Evolutionary conservation across 2,113 vertebrate genomes (phyloP), one percentile per base, ranked within the genome.

Genomic region (Pyrgilauda ruficollis): DNA sequence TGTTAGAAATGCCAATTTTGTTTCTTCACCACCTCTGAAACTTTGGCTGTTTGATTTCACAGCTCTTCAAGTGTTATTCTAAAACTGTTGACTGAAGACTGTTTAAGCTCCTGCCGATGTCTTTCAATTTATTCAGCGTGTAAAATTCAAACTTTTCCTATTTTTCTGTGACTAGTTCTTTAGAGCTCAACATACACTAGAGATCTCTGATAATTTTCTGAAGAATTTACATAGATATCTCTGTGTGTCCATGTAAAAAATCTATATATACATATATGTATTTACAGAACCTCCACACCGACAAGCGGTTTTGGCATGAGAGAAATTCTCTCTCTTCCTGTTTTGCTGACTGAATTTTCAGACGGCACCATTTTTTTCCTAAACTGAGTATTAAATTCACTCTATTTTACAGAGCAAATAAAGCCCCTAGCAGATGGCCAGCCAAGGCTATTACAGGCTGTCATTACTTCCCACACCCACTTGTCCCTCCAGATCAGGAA

Each of bases 401-500:
- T 68, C 3, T n/a, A 22, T 80, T 92, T 95, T 73, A 53, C 70
- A 63, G 55, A 70, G 76, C 55, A 86, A 86, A 93, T 90, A 63
- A 92, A 91, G 28, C 10, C 73, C 72, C 52, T 70, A 58, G 23
- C 94, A 97, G 96, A 93, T 92, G 94, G 96, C 89, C 26, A 66
- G 83, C 90, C 90, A 86, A 70, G 47, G 79, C 92, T 90, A 85
- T 94, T 94, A 80, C 26, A 88, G 59, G 33, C 76, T 94, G 90
- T 77, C 92, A 63, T 81, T 84, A 22, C 63, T 89, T 81, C 63
- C 92, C 92, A 94, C 88, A 90, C 90, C 90, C 94, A 90, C 68
- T 72, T 89, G 86, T 95, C 92, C 92, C 92, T 89, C 72, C 83
- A 81, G 94, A 89, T 89, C 74, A 92, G 93, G 86, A 90, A 92